phyloP scores from a whole-genome alignment of 2,888 invertebrate species.

The Anoncus sp. region DNA sequence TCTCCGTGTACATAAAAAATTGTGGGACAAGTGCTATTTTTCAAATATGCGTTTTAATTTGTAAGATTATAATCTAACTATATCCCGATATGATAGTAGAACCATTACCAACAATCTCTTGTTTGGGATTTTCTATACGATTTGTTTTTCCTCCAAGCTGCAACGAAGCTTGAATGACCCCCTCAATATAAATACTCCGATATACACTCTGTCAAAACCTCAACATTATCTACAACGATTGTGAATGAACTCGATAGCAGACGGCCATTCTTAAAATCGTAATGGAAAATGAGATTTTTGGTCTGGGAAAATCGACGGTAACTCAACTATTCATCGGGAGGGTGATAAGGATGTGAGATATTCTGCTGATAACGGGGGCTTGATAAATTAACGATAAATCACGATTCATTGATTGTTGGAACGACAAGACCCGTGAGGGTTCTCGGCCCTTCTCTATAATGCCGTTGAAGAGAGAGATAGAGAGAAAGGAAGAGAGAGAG shows the following conservation, averaged over 20 bases:
- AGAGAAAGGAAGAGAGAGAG: too few species aligned
- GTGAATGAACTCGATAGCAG: neutral
- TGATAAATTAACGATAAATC: conserved; percentile 57
- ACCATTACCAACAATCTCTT: too few species aligned
- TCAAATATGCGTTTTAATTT: too few species aligned
- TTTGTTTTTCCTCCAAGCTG: too few species aligned
- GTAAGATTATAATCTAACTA: too few species aligned
- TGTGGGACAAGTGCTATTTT: too few species aligned
- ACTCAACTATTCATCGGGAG: conserved; percentile 15
- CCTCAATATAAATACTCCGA: neutral
- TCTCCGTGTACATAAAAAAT: too few species aligned
- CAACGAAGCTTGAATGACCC: too few species aligned
- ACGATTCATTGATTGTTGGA: conserved; percentile 52
- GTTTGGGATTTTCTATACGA: too few species aligned
- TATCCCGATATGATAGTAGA: too few species aligned
- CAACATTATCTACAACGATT: neutral
- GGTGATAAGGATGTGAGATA: conserved; percentile 31
- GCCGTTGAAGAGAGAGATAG: conserved; percentile 24
- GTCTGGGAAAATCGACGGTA: neutral
- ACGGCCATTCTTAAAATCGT: neutral
- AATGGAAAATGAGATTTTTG: neutral
- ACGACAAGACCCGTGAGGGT: conserved; percentile 24
- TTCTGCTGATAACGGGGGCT: conserved; percentile 29
- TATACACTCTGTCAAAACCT: neutral
- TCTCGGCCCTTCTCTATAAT: conserved; percentile 22